These are phyloP conservation scores for Drosophila sulfurigaster DNA, from an alignment of 1,140 invertebrate genomes.

Conservation along the genomic window DNA sequence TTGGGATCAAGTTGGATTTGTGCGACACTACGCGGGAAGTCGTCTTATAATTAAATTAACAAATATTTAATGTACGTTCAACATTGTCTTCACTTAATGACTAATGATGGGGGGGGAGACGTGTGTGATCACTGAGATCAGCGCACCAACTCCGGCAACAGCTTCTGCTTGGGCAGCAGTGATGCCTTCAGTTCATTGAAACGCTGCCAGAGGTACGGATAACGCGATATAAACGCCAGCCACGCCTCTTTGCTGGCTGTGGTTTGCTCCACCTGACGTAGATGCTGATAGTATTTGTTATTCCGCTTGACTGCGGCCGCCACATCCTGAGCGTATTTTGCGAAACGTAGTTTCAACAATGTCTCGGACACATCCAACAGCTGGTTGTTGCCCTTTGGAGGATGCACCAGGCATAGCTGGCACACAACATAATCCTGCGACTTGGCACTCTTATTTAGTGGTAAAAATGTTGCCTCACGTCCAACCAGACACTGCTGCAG, in stretches of 20 bases:
- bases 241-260: constrained; percentile 69
- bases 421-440: constrained; percentile 72
- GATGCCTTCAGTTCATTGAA: constrained; percentile 67
- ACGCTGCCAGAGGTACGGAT: constrained; percentile 74
- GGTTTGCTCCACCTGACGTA: constrained; percentile 65
- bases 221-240: constrained; percentile 63
- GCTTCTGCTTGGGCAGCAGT: constrained; percentile 69
- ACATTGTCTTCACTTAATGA: constrained; percentile 26
- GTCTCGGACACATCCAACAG: constrained; percentile 77
- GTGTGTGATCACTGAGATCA: constrained; percentile 24
- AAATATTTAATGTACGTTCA: constrained; percentile 29
- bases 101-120: constrained; percentile 1
- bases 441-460: constrained; percentile 63
- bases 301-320: constrained; percentile 65
- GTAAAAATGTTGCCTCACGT: constrained; percentile 77
- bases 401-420: constrained; percentile 78
- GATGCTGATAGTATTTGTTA: constrained; percentile 75
- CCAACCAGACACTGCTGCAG: constrained; percentile 76
- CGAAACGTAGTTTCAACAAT: constrained; percentile 72
- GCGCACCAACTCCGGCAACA: constrained; percentile 77
- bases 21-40: neutral
- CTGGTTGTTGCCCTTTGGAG: constrained; percentile 66
- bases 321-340: constrained; percentile 65
- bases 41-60: constrained; percentile 57
- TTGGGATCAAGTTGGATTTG: constrained; percentile 41